A percentile compares a stretch with the other conserved stretches of the same genome.
Conservation (phyloP, 92 coral and sea anemone species). For the Porites lobata region DNA sequence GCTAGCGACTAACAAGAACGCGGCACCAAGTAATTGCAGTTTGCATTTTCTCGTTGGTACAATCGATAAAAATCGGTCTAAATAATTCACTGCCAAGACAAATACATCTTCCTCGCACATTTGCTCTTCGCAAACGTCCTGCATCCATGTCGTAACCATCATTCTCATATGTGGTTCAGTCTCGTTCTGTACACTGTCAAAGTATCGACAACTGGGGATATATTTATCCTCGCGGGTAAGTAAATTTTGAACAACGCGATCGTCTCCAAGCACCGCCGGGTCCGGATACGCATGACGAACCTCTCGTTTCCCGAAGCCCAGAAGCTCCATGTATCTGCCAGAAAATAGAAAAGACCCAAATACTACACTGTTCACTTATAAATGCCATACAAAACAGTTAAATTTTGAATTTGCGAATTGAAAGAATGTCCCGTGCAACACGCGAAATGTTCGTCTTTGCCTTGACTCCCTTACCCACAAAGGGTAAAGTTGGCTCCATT, state of each 20-base stretch:
- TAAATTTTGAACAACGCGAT: conserved; percentile 90
- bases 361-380: too few species aligned
- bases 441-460: too few species aligned
- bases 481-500: too few species aligned
- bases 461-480: too few species aligned
- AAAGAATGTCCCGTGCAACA: too few species aligned
- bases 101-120: conserved; percentile 97
- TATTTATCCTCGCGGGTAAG: conserved; percentile 91
- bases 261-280: conserved; percentile 88
- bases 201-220: conserved; percentile 88
- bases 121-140: conserved; percentile 99
- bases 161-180: conserved; percentile 93
- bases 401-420: too few species aligned
- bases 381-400: too few species aligned
- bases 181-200: conserved; percentile 88
- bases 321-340: conserved; percentile 77
- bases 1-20: conserved; percentile 98
- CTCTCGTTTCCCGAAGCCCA: conserved; percentile 89
- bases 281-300: conserved; percentile 88
- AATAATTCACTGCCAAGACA: conserved; percentile 97
- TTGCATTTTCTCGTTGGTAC: conserved; percentile 86
- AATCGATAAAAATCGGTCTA: conserved; percentile 93
- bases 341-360: too few species aligned
- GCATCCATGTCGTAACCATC: conserved; percentile 98
- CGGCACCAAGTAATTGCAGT: conserved; percentile 94